Evolutionary conservation across 2,888 invertebrate genomes (phyloP).

Genomic region (Phymatocera aterrima): DNA sequence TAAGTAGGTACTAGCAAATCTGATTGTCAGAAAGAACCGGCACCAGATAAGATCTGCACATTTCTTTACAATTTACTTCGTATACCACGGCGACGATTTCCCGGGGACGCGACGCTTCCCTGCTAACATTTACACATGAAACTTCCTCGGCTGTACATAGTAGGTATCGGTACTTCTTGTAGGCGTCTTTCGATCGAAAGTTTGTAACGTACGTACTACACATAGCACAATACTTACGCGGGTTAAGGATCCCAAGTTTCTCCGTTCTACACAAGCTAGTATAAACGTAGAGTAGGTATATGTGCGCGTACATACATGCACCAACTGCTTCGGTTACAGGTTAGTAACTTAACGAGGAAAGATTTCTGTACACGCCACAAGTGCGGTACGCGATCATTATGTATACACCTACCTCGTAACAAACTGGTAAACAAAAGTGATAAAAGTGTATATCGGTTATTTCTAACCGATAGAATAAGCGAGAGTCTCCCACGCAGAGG

Average conservation of each 20-base stretch:
- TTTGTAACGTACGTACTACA: background rate
- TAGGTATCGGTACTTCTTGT: no score
- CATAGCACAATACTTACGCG: background rate
- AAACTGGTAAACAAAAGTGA: constrained; percentile 28
- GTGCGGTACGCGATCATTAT: background rate
- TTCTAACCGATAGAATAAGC: background rate
- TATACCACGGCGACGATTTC: background rate
- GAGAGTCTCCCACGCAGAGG: background rate
- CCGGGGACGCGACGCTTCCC: background rate
- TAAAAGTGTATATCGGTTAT: background rate
- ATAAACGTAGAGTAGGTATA: background rate
- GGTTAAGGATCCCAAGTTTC: background rate
- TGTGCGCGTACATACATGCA: background rate
- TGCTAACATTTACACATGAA: no score
- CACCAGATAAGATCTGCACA: constrained; percentile 12
- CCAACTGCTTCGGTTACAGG: background rate
- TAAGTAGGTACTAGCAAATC: background rate
- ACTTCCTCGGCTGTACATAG: no score
- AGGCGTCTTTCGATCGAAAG: constrained; percentile 21
- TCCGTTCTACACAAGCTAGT: background rate
- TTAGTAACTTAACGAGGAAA: background rate
- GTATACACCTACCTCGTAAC: constrained; percentile 10
- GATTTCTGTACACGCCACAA: background rate
- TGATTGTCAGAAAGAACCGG: constrained; percentile 5
- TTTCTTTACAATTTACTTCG: constrained; percentile 8